These are phyloP conservation scores for Hydropotes inermis DNA, from an alignment of 2,113 vertebrate species.

Conservation along the genomic window DNA sequence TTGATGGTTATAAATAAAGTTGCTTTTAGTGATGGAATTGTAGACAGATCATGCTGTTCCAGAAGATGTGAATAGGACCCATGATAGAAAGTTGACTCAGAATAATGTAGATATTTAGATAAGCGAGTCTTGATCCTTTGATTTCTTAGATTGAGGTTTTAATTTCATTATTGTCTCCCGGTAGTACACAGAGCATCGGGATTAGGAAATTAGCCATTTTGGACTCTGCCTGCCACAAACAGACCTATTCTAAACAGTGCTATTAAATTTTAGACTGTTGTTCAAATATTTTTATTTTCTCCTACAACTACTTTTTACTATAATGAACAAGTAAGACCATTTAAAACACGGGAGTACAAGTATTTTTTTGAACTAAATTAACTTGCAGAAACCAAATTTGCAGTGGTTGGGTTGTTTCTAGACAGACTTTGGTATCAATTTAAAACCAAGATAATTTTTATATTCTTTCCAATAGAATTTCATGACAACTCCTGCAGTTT, in stretches of 20 bases:
- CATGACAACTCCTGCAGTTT: slow-evolving; percentile 88
- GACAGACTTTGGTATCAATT: slow-evolving; percentile 88
- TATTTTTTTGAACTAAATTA: slow-evolving; percentile 84
- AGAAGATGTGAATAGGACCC: slow-evolving; percentile 66
- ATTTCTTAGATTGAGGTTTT: slow-evolving; percentile 70
- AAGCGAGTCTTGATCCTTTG: slow-evolving; percentile 64
- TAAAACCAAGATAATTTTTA: slow-evolving; percentile 86
- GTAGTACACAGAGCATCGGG: slow-evolving; percentile 59
- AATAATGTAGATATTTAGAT: slow-evolving; percentile 50
- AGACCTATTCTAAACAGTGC: slow-evolving; percentile 78
- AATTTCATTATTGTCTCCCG: slow-evolving; percentile 51
- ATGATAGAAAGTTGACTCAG: slow-evolving; percentile 65
- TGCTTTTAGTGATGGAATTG: slow-evolving; percentile 67
- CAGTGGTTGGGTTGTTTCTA: slow-evolving; percentile 86
- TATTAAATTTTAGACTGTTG: slow-evolving; percentile 77
- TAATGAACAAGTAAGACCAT: slow-evolving; percentile 80
- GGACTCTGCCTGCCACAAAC: slow-evolving; percentile 78
- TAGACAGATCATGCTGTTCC: slow-evolving; percentile 75
- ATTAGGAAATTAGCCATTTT: slow-evolving; percentile 69
- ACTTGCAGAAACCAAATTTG: slow-evolving; percentile 83
- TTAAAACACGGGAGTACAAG: slow-evolving; percentile 71
- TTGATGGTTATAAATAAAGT: slow-evolving; percentile 54
- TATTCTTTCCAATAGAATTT: slow-evolving; percentile 85
- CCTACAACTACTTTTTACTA: slow-evolving; percentile 78
- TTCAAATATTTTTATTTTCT: slow-evolving; percentile 81